Evolutionary conservation across 2,888 invertebrate genomes (phyloP).

Genomic region (Gnatocerus cornutus): DNA sequence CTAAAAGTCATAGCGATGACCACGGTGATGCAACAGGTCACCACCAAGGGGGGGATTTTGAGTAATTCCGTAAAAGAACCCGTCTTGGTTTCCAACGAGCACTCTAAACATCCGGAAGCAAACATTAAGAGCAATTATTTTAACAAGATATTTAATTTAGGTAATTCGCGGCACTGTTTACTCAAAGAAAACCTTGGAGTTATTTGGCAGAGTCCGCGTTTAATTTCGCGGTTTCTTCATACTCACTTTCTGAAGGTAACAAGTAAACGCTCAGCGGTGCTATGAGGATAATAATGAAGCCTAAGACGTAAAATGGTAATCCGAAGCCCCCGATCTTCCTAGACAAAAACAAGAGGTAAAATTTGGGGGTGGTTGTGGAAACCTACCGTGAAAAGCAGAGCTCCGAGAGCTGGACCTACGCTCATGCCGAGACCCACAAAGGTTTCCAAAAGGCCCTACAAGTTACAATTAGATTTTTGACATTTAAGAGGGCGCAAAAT

Average conservation of each 20-base stretch:
- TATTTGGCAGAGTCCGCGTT: conserved; percentile 22
- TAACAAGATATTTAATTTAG: conserved; percentile 30
- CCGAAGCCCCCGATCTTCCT: conserved; percentile 87
- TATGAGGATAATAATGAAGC: conserved; percentile 77
- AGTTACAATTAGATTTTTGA: conserved; percentile 34
- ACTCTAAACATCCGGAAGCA: conserved; percentile 65
- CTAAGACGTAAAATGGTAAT: conserved; percentile 84
- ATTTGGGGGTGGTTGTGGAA: conserved; percentile 10
- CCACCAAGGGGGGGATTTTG: conserved; percentile 79
- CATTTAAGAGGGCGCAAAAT: conserved; percentile 47
- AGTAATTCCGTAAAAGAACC: conserved; percentile 77
- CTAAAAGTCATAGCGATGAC: conserved; percentile 83
- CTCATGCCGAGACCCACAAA: conserved; percentile 88
- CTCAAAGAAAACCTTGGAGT: conserved; percentile 31
- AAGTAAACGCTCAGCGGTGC: conserved; percentile 78
- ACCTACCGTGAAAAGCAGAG: conserved; percentile 82
- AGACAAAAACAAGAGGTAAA: conserved; percentile 68
- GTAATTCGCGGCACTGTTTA: conserved; percentile 27
- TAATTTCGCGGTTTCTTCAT: too few species aligned
- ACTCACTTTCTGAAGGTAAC: conserved; percentile 76
- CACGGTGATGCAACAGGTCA: conserved; percentile 80
- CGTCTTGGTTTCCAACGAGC: conserved; percentile 66
- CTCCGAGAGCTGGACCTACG: conserved; percentile 86
- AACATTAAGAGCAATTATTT: conserved; percentile 25
- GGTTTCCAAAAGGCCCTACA: conserved; percentile 83